phyloP scores from a whole-genome alignment of 2,888 invertebrate genomes.

The Zootermopsis nevadensis region DNA sequence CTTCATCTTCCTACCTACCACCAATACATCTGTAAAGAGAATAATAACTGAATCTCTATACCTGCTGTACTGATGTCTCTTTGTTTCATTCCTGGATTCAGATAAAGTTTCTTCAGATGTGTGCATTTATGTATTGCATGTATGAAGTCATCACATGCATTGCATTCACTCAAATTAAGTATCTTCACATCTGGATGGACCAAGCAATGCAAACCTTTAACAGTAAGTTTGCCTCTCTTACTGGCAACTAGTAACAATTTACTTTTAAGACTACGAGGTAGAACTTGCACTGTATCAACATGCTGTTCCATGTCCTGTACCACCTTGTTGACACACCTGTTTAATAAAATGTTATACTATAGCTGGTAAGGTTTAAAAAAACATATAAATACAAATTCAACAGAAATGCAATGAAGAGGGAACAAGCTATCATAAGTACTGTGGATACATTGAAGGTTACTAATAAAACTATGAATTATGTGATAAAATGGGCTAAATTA shows the following conservation, averaged over 20 bases:
- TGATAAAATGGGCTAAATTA: no score
- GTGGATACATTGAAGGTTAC: no score
- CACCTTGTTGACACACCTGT: slow-evolving; percentile 6
- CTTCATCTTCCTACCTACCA: no score
- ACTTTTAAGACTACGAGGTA: slow-evolving; percentile 33
- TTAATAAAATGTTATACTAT: background rate
- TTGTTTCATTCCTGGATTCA: slow-evolving; percentile 53
- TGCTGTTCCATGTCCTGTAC: background rate
- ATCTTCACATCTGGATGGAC: slow-evolving; percentile 57
- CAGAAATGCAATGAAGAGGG: no score
- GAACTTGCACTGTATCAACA: background rate
- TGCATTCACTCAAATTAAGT: slow-evolving; percentile 58
- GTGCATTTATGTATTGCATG: slow-evolving; percentile 56
- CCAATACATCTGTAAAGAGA: no score
- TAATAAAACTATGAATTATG: no score
- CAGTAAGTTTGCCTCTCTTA: slow-evolving; percentile 47
- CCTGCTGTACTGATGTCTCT: slow-evolving; percentile 32
- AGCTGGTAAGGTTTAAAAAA: background rate
- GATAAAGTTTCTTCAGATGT: slow-evolving; percentile 57
- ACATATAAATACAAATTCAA: no score
- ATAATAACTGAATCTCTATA: background rate
- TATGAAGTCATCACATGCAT: slow-evolving; percentile 59
- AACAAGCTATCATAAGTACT: no score
- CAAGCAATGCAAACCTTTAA: slow-evolving; percentile 56
- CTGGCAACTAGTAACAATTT: slow-evolving; percentile 14